Base-by-base conservation (phyloP, 1,140 invertebrate genomes). In the Lordiphosa clarofinis region DNA sequence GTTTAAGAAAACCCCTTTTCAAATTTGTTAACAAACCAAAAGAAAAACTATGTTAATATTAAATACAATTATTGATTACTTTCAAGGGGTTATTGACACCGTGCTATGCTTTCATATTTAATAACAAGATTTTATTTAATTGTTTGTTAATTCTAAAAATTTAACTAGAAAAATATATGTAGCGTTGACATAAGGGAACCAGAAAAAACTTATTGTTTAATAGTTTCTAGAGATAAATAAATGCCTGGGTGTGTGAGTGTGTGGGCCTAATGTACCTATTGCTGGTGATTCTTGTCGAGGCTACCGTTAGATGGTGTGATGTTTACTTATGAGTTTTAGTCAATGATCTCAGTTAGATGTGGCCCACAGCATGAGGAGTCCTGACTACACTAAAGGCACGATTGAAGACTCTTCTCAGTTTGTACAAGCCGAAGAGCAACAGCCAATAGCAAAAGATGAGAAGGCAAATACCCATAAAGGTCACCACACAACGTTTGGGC, bases 391-490 rank as follows among this genome's bases (percentile, higher is more conserved):
- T 87, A 28, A 82, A 74, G n/a, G 86, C 70, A 12, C 79, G 61
- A 54, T 82, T 82, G n/a, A 87, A 74, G 28, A 72, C 66, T 39
- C 72, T 64, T 54, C 76, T 88, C 9, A 88, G 44, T 53, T 88
- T 86, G 35, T 70, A 62, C 4, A 71, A 24, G 1, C 59, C 67
- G 8, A 88, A 79, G 21, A 88, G 70, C 13, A 79, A 28, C 4
- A 73, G 5, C 64, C 73, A 70, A 47, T 73, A 88, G 49, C 76
- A 76, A 5, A 70, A 39, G 15, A 88, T 87, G 11, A 94, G 91
- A 0, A 90, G 67, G 0, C 91, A 87, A 7, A 92, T 90, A 1
- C 91, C 90, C 0, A 90, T 58, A 24, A 91, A 92, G 1, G 93
- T 89, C 2, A 92, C 55, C 1, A 91, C 42, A 0, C 92, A 90